Conservation (phyloP, 1,140 invertebrate species). For the Aphidius ervi region DNA sequence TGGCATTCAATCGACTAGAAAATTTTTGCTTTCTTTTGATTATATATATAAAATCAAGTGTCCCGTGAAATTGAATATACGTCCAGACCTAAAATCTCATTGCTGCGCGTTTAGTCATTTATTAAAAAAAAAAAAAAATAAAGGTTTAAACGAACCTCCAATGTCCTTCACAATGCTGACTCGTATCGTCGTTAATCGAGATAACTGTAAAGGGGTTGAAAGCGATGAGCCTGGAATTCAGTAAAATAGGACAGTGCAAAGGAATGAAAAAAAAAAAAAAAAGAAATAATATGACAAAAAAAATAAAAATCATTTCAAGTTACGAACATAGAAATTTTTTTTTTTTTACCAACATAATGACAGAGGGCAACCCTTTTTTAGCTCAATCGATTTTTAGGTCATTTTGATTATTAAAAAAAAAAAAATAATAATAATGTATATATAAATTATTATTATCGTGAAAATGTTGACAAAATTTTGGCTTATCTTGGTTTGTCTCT, state of each 20-base stretch:
- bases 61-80: conserved; percentile 7
- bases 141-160: conserved; percentile 11
- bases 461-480: conserved; percentile 30
- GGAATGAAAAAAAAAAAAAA: neutral
- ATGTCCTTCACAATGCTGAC: conserved; percentile 8
- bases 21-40: conserved; percentile 11
- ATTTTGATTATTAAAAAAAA: neutral
- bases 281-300: conserved; percentile 4
- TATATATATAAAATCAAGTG: conserved; percentile 4
- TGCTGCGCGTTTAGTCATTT: too few relatives aligned
- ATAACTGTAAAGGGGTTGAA: conserved; percentile 5
- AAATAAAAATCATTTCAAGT: neutral
- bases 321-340: too few relatives aligned
- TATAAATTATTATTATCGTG: conserved; percentile 23
- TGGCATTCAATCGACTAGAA: conserved; percentile 12
- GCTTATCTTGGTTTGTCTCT: conserved; percentile 24
- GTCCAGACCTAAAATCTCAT: too few relatives aligned
- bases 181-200: conserved; percentile 19
- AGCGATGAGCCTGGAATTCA: conserved; percentile 16
- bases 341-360: neutral
- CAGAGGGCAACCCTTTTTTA: conserved; percentile 8
- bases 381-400: neutral
- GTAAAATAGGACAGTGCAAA: conserved; percentile 4
- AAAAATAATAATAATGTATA: neutral
- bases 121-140: neutral